These are phyloP conservation scores for Seriola quinqueradiata DNA, from an alignment of 2,113 vertebrate genomes.

Conservation along the genomic window DNA sequence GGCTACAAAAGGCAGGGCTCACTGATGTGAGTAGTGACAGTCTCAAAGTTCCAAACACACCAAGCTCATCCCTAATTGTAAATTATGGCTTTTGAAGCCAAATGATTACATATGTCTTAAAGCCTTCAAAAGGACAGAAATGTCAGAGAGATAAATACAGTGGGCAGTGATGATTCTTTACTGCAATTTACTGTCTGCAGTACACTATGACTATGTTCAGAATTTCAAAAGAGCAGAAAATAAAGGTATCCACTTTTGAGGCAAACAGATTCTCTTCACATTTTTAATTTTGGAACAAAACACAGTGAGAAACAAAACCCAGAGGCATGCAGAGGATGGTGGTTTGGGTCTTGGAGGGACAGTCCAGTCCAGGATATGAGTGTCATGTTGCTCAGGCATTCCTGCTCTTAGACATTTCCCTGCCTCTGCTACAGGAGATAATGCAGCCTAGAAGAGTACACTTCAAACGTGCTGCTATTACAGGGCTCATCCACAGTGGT, in stretches of 20 bases:
- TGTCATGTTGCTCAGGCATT: slow-evolving; percentile 5
- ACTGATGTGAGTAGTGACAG: not conserved
- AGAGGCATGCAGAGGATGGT: not conserved
- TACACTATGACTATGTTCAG: not conserved
- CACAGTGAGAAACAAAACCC: not conserved
- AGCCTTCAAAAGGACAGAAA: not conserved
- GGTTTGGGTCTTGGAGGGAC: not conserved
- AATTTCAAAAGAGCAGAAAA: not conserved
- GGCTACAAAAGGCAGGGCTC: not conserved
- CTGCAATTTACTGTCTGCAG: not conserved
- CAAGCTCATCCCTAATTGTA: not conserved
- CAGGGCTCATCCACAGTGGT: slow-evolving; percentile 14
- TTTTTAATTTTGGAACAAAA: not conserved
- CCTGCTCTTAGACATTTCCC: slow-evolving; percentile 2
- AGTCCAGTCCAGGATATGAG: not conserved
- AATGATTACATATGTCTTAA: slow-evolving; percentile 4
- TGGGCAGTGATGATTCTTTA: not conserved
- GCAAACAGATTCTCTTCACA: not conserved
- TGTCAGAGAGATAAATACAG: not conserved
- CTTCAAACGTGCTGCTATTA: slow-evolving; percentile 12
- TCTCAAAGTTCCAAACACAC: not conserved
- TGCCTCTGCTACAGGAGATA: not conserved
- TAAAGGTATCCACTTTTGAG: not conserved
- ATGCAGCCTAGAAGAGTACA: not conserved
- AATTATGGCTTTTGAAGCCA: slow-evolving; percentile 16